Percentiles rank a stretch among this genome's conserved stretches.
These are phyloP conservation scores for Crypturellus undulatus DNA, from an alignment of 2,113 vertebrate genomes.

Conservation along the genomic window DNA sequence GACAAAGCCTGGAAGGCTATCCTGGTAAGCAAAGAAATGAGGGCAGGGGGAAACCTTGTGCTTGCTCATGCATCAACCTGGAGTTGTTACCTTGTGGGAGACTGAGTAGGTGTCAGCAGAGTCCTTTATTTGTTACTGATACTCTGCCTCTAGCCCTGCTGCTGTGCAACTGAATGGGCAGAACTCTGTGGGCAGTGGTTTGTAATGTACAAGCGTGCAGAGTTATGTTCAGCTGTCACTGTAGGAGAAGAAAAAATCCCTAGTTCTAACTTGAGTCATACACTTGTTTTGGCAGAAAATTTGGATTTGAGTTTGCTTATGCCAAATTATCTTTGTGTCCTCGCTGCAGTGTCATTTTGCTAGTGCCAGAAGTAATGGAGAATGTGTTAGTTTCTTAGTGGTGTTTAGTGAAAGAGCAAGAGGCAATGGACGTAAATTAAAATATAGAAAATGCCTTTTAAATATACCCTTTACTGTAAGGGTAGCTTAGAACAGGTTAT, in stretches of 20 bases:
- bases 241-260: not conserved
- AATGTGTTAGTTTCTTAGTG: not conserved
- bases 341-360: not conserved
- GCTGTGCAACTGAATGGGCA: not conserved
- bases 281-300: not conserved
- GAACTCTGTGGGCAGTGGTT: not conserved
- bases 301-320: not conserved
- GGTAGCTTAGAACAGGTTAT: not conserved
- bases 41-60: not conserved
- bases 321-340: not conserved
- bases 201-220: not conserved
- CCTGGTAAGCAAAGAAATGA: conserved; percentile 83
- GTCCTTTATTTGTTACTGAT: not conserved
- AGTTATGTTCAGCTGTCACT: not conserved
- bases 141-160: not conserved
- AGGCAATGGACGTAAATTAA: not conserved
- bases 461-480: not conserved
- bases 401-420: not conserved
- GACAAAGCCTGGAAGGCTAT: conserved; percentile 95
- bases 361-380: not conserved
- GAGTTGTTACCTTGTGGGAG: not conserved
- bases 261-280: not conserved
- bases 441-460: not conserved
- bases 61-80: not conserved
- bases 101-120: not conserved